These are phyloP conservation scores for Platalea minor DNA, from an alignment of 2,797 vertebrate species.

Conservation along the genomic window DNA sequence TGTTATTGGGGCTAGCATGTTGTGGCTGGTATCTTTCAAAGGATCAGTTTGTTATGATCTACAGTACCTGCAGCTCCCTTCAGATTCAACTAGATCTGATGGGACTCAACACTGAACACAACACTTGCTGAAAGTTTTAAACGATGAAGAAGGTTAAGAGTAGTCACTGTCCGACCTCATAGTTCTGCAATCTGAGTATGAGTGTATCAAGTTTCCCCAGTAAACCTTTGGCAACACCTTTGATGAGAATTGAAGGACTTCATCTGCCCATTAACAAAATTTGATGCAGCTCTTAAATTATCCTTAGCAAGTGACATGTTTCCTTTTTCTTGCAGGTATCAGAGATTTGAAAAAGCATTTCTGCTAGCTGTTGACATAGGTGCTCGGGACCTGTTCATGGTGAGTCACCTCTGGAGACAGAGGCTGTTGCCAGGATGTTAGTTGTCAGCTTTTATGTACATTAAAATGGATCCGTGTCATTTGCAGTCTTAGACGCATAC, in stretches of 20 bases:
- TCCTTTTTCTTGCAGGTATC: slow-evolving; percentile 76
- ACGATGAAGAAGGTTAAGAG: not conserved
- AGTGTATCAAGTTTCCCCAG: not conserved
- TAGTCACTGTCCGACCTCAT: not conserved
- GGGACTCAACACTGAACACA: not conserved
- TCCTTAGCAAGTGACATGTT: not conserved
- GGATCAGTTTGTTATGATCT: not conserved
- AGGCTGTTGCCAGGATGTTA: slow-evolving; percentile 36
- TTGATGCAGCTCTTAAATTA: not conserved
- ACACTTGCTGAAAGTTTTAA: not conserved
- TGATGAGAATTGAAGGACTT: not conserved
- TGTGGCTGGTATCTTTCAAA: not conserved
- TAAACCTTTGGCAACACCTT: not conserved
- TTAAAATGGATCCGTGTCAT: slow-evolving; percentile 54
- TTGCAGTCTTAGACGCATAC: not conserved
- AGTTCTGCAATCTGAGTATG: not conserved
- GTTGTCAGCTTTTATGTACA: slow-evolving; percentile 54
- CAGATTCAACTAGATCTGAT: not conserved
- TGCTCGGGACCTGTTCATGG: slow-evolving; percentile 90
- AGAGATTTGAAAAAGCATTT: slow-evolving; percentile 96
- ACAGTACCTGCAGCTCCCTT: not conserved
- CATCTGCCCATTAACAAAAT: not conserved
- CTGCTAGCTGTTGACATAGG: slow-evolving; percentile 92
- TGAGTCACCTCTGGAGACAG: slow-evolving; percentile 66
- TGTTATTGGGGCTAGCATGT: not conserved